Base-by-base conservation (phyloP, 2,888 invertebrate genomes). In the Leptura quadrifasciata region DNA sequence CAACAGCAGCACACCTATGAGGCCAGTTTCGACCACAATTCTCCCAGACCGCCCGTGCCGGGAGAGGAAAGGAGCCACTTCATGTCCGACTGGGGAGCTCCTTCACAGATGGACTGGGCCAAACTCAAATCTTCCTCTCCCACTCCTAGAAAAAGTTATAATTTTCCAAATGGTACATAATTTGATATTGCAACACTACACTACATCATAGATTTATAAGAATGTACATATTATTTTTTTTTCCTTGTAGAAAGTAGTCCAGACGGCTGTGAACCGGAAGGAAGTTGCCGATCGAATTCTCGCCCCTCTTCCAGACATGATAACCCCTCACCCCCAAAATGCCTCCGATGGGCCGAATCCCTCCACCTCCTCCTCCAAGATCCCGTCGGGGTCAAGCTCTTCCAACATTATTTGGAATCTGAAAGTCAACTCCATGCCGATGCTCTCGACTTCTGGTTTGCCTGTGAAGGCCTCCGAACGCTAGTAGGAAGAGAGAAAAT, bases 391-490 rank as follows among this genome's bases (percentile, higher is more conserved):
- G 95, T 97, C 83, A 93, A 94, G 78, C 91, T 97, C 87, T 98
- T 97, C 91, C 94, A 94, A 89, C 92, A 92, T 89, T 96, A 95
- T 90, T 93, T 96, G 86, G 92, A 94, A 88, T 93, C 94, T 84
- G 96, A 96, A 89, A 95, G 94, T 85, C 93, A 92, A 80, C 92
- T 93, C 86, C 94, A 95, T 90, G 94, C 94, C 83, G 95, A 95
- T 90, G 93, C 95, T 72, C 93, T 97, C 86, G 94, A 95, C 90
- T 98, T 98, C 91, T 97, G 96, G 94, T 98, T 97, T 91, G 98
- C 97, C 69, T 96, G 96, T 90, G 95, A 96, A 88, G 95, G 96
- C 72, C 92, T 96, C 84, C 94, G 95, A 84, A 95, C 94, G 89
- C 94, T 95, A 89, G 89, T 90, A 82, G 94, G 95, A 89, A 93